Conservation (phyloP, 2,888 invertebrate species). For the Lutraria lutraria region DNA sequence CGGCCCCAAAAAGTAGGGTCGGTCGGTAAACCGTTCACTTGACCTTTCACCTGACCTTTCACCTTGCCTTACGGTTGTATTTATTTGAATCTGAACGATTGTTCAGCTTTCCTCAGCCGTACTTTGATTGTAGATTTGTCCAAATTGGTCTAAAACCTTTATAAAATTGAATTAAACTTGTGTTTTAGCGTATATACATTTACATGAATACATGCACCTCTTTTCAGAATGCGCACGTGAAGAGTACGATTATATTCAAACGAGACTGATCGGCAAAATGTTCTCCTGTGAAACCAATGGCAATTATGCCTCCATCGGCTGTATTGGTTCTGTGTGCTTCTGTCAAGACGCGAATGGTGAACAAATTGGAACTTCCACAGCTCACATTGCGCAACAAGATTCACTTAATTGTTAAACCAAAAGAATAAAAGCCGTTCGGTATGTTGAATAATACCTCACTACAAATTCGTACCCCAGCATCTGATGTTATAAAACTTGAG, state of each 20-base stretch:
- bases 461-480: too few relatives aligned
- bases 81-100: too few relatives aligned
- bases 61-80: too few relatives aligned
- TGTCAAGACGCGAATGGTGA: background rate
- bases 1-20: too few relatives aligned
- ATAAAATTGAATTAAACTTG: background rate
- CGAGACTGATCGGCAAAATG: conserved; percentile 66
- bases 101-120: background rate
- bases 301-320: conserved; percentile 56
- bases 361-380: conserved; percentile 19
- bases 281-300: conserved; percentile 70
- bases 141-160: background rate
- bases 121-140: background rate
- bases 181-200: background rate
- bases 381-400: background rate
- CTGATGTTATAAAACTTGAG: too few relatives aligned
- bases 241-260: conserved; percentile 62
- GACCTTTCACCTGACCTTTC: too few relatives aligned
- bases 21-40: too few relatives aligned
- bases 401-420: conserved; percentile 32
- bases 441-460: background rate
- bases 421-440: background rate
- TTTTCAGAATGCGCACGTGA: conserved; percentile 73
- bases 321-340: conserved; percentile 25
- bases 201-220: background rate